Evolutionary conservation across 2,888 invertebrate genomes (phyloP).

Genomic region (Adineta ricciae): DNA sequence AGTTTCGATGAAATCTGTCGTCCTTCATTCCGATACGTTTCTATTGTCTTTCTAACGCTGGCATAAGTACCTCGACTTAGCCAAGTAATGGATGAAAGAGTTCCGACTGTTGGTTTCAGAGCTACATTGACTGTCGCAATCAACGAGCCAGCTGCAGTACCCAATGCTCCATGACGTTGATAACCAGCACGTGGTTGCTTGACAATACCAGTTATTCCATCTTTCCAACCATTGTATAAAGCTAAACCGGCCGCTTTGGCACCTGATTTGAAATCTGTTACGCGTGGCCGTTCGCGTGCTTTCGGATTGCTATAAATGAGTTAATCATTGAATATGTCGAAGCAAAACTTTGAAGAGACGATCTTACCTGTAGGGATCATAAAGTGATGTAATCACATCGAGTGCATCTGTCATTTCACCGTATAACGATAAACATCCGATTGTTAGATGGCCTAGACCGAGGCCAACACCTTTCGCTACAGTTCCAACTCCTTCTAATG

Average conservation of each 20-base stretch:
- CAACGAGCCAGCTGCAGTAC: background rate
- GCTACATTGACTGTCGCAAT: background rate
- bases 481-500: background rate
- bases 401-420: conserved; percentile 21
- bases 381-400: background rate
- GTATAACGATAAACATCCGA: background rate
- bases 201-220: background rate
- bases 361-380: conserved; percentile 5
- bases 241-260: background rate
- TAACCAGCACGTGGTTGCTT: background rate
- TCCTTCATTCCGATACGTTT: background rate
- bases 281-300: background rate
- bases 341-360: no score
- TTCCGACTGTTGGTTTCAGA: background rate
- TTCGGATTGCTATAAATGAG: background rate
- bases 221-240: background rate
- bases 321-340: background rate
- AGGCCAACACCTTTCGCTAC: background rate
- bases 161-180: background rate
- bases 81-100: background rate
- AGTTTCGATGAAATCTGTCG: background rate
- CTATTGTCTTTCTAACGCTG: background rate
- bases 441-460: background rate
- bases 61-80: conserved; percentile 9
- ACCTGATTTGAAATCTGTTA: background rate